Base-by-base conservation (phyloP, 1,140 invertebrate species). In the Amphibalanus amphitrite region DNA sequence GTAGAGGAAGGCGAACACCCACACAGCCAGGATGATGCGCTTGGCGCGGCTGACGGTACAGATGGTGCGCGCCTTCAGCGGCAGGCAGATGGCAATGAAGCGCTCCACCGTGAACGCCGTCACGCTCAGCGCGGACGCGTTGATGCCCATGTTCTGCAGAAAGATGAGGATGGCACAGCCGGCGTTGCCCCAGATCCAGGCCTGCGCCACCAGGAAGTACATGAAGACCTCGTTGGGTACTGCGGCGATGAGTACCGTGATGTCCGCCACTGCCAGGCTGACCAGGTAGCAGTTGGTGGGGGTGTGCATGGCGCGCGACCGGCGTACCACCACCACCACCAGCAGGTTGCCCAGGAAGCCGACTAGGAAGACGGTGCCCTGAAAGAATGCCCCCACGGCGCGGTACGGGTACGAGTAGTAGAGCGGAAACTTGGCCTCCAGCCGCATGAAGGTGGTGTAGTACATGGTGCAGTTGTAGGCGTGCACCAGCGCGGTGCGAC, bases 81-180 rank as follows among this genome's bases (percentile, higher is more conserved):
- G 85, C 75, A 85, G 82, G 73, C 84, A 86, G 59, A 86, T 86
- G 69, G 85, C 84, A 67, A 86, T 84, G 76, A 84, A 85, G 29
- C 84, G 75, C 75, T 85, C 84, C 10, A 88, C 82, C 3, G 87
- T 89, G 79, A 88, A 89, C 0, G 87, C 86, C n/a, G 87, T 85
- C 38, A 88, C 84, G 33, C 84, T 86, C 29, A 88, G 78, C 0
- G 86, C 85, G 0, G 85, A 87, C 28, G 83, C 85, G 77, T 90
- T 89, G 72, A 89, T 87, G 3, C 87, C 88, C 17, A 88, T 78
- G 78, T 87, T 85, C 75, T 87, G 86, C 4, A 84, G 78, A 76
- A 87, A 89, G 26, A 87, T 82, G 71, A 87, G 81, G 10, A 86
- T 71, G 0, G 83, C 81, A 77, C 87, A 88, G 29, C 85, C 83